Percentiles rank a stretch among this genome's conserved stretches.
Conservation (phyloP, 2,113 vertebrate species). For the Xyliphius kryptos region DNA sequence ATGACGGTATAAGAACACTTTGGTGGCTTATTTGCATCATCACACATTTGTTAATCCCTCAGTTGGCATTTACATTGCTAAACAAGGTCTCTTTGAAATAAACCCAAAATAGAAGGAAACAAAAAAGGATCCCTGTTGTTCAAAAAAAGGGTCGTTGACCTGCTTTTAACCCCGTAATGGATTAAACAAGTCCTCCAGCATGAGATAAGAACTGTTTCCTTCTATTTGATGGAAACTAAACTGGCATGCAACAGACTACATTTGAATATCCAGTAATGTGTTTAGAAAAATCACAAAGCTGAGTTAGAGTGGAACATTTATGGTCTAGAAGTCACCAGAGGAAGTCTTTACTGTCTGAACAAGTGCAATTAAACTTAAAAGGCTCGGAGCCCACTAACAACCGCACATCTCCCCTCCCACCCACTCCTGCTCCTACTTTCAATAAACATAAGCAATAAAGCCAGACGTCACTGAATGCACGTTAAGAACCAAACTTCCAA, state of each 20-base stretch:
- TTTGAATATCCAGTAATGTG: constrained; percentile 21
- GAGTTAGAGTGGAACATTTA: constrained; percentile 39
- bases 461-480: background rate
- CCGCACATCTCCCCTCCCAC: constrained; percentile 22
- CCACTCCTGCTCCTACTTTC: constrained; percentile 15
- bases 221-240: constrained; percentile 36
- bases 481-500: background rate
- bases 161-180: background rate
- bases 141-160: too few species aligned
- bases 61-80: too few species aligned
- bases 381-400: background rate
- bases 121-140: background rate
- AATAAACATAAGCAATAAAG: constrained; percentile 17
- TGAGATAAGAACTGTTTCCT: constrained; percentile 38
- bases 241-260: constrained; percentile 17
- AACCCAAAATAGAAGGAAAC: background rate
- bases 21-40: too few species aligned
- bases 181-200: constrained; percentile 5
- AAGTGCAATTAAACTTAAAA: too few species aligned
- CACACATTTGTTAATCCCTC: too few species aligned
- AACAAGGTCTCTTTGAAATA: too few species aligned
- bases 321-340: too few species aligned
- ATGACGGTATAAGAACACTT: too few species aligned
- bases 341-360: too few species aligned
- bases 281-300: constrained; percentile 26